A percentile compares a stretch with the other conserved stretches of the same genome.
Evolutionary conservation across 1,140 invertebrate species (phyloP).

Genomic region (Apis cerana): DNA sequence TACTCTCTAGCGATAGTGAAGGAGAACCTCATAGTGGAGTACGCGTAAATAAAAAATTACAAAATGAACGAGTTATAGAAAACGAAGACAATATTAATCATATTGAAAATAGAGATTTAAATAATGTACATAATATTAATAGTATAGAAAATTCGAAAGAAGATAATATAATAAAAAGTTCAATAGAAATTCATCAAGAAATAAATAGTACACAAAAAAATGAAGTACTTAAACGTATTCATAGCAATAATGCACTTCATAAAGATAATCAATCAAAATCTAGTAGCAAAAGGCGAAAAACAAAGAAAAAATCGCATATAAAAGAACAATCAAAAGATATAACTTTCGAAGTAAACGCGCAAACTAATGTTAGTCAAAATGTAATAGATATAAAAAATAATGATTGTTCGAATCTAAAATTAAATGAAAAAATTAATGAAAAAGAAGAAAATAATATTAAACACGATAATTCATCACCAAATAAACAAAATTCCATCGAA

Average conservation of each 20-base stretch:
- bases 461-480: not conserved
- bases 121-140: constrained; percentile 10
- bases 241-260: constrained; percentile 33
- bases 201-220: constrained; percentile 5
- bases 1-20: constrained; percentile 77
- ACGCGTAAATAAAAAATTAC: constrained; percentile 62
- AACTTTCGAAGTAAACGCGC: not conserved
- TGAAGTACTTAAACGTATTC: constrained; percentile 19
- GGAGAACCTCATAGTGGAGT: constrained; percentile 56
- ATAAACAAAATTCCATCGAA: constrained; percentile 32
- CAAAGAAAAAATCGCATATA: constrained; percentile 43
- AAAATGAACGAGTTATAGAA: constrained; percentile 61
- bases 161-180: constrained; percentile 3
- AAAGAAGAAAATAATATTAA: constrained; percentile 6
- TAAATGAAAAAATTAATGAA: constrained; percentile 5
- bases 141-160: constrained; percentile 19
- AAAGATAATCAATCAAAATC: constrained; percentile 44
- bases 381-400: not conserved
- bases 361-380: not conserved
- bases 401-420: not conserved
- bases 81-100: constrained; percentile 13
- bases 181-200: constrained; percentile 17
- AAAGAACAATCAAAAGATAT: constrained; percentile 33
- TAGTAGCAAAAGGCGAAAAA: constrained; percentile 37
- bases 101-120: constrained; percentile 11